These are phyloP conservation scores for Lasiurus cinereus DNA, from an alignment of 2,113 vertebrate genomes.

Conservation along the genomic window DNA sequence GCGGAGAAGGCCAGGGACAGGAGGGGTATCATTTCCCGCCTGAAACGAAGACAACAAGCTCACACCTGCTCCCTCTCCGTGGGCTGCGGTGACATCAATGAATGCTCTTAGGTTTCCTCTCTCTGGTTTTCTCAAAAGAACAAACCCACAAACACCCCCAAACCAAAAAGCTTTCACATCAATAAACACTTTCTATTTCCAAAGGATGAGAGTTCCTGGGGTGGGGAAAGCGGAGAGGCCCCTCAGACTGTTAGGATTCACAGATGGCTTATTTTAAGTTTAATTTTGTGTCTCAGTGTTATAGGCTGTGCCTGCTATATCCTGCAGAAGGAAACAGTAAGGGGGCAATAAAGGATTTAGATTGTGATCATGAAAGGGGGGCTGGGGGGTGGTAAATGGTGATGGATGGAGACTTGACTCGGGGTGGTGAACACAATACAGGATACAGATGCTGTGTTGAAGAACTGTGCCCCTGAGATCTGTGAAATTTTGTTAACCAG, in stretches of 20 bases:
- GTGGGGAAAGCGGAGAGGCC: no score
- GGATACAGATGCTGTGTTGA: no score
- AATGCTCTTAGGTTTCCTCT: neutral
- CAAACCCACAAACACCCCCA: neutral
- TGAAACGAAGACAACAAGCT: conserved; percentile 80
- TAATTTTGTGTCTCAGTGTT: neutral
- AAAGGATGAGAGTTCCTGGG: neutral
- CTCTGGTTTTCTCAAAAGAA: neutral
- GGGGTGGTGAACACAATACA: neutral
- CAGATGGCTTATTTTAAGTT: neutral
- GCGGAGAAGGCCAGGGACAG: conserved; percentile 97
- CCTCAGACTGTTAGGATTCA: neutral
- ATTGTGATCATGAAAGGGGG: neutral
- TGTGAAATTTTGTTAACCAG: neutral
- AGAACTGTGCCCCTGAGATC: neutral
- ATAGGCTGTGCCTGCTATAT: neutral
- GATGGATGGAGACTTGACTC: neutral
- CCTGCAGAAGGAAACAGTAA: neutral
- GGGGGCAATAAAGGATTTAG: neutral
- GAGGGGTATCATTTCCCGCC: conserved; percentile 99
- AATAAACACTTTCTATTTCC: neutral
- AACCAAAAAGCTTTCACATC: neutral
- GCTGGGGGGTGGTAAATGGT: no score
- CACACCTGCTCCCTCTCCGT: fast-evolving
- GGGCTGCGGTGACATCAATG: fast-evolving